phyloP scores from a whole-genome alignment of 2,113 vertebrate genomes.

The Struthidea cinerea region DNA sequence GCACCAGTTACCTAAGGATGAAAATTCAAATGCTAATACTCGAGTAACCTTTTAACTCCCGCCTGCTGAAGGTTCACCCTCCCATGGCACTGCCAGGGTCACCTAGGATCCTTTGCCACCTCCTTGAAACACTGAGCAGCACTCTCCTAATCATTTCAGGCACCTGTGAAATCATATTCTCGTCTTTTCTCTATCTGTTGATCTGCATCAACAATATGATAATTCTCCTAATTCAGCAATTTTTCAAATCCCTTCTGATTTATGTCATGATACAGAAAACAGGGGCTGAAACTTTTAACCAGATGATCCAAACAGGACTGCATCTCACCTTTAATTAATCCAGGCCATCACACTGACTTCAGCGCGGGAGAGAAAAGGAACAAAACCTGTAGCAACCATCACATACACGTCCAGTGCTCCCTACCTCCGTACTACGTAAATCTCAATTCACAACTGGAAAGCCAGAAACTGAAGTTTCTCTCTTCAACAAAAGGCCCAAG shows the following conservation, averaged over 20 bases:
- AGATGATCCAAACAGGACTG: neutral
- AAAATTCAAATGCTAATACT: neutral
- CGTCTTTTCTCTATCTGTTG: neutral
- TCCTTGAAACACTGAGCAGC: neutral
- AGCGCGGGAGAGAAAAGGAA: neutral
- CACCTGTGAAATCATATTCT: neutral
- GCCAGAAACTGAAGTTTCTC: neutral
- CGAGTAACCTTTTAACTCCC: neutral
- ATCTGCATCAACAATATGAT: neutral
- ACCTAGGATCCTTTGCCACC: neutral
- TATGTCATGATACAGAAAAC: neutral
- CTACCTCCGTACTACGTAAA: rapidly evolving
- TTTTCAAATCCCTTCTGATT: neutral
- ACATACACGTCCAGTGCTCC: neutral
- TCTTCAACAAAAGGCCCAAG: neutral
- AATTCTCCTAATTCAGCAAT: neutral
- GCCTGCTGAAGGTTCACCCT: neutral
- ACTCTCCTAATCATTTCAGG: neutral
- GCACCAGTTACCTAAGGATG: neutral
- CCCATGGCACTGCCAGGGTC: neutral
- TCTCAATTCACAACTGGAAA: neutral
- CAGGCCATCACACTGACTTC: neutral
- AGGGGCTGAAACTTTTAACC: neutral
- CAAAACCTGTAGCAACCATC: neutral
- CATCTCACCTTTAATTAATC: neutral